Base-by-base conservation (phyloP, 1,140 invertebrate genomes). In the Watersipora subatra region DNA sequence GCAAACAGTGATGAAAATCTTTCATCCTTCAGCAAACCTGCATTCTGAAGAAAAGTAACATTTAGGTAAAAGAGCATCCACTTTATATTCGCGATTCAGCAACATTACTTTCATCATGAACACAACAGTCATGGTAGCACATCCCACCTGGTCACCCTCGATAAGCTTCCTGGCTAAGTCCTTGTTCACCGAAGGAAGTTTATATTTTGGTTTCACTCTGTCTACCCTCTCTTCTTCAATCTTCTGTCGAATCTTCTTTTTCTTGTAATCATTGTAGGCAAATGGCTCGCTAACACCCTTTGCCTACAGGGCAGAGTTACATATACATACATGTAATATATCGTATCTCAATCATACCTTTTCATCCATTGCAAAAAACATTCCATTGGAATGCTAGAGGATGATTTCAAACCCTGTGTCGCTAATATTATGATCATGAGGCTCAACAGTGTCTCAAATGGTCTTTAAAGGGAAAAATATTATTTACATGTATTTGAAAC, bases 231-330 rank as follows among this genome's bases (percentile, higher is more conserved):
- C 86, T 73, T 89, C 87, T 73, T 93, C 88, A 70, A 97, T 88
- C 73, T 91, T 92, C 72, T 95, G 87, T 34, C 86, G 81, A 34
- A 97, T 91, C 78, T 93, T 95, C 66, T 87, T 87, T 76, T 89
- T 92, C 68, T 89, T 89, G 75, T 94, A 96, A 71, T 92, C 87
- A 70, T 97, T 90, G 78, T 91, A 96, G 62, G 90, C 89, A 79
- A 96, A 97, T 68, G 95, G 95, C 80, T 97, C 88, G 19, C 88
- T 87, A 20, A 92, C 84, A 29, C 91, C 85, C 80, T 89, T 92
- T 0, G 93, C 93, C 76, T 81, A 67, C n/a, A 70, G 69, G 63
- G 56, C 28, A 69, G 34, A 55, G 46, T n/a, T n/a, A n/a, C n/a
- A n/a, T n/a, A n/a, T n/a, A n/a, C n/a, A n/a, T n/a, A n/a, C n/a